Evolutionary conservation across 1,140 invertebrate species (phyloP).

Genomic region (Meteorus sp.): DNA sequence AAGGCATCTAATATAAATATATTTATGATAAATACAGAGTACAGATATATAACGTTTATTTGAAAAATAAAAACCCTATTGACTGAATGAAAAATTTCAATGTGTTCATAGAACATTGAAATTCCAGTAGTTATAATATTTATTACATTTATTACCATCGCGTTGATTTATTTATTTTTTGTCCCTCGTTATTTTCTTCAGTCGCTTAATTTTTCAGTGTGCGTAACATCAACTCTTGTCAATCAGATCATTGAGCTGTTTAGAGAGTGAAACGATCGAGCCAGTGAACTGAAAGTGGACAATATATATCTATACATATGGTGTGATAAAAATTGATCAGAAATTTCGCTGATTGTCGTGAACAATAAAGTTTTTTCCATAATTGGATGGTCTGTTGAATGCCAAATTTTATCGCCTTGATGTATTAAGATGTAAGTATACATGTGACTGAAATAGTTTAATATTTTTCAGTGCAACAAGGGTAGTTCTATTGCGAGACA

Average conservation of each 20-base stretch:
- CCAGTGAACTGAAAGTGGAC: neutral
- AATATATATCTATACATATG: neutral
- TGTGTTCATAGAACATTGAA: neutral
- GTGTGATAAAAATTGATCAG: neutral
- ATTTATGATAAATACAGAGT: too few relatives aligned
- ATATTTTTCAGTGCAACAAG: neutral
- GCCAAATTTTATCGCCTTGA: conserved; percentile 27
- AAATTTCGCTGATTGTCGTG: neutral
- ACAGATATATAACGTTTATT: too few relatives aligned
- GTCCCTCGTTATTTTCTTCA: too few relatives aligned
- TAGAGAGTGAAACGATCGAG: neutral
- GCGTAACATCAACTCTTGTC: neutral
- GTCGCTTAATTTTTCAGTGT: neutral
- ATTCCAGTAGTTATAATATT: too few relatives aligned
- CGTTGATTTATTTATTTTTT: too few relatives aligned
- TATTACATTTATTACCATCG: too few relatives aligned
- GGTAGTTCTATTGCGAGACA: conserved; percentile 14
- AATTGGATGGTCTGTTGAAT: conserved; percentile 34
- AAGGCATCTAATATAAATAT: too few relatives aligned
- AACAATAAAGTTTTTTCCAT: too few relatives aligned
- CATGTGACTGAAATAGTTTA: neutral
- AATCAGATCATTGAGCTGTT: neutral
- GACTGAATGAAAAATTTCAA: neutral
- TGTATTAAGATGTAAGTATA: conserved; percentile 41
- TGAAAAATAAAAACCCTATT: too few relatives aligned